Percentiles rank a stretch among this genome's conserved stretches.
Evolutionary conservation across 23 tunicate genomes (phyloP).

Genomic region (Clavelina lepadiformis): DNA sequence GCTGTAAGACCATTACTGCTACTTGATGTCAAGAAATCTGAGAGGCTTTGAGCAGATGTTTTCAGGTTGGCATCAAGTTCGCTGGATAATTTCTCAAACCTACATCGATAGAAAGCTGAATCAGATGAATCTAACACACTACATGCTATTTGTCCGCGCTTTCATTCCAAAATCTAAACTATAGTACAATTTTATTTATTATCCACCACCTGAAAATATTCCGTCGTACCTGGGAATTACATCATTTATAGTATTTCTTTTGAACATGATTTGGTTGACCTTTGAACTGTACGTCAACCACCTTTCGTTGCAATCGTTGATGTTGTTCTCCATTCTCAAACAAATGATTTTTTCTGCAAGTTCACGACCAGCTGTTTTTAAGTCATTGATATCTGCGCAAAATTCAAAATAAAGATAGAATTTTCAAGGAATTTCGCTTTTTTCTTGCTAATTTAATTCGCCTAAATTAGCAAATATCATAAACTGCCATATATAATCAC

Average conservation of each 20-base stretch:
- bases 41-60: too few relatives aligned
- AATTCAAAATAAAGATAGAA: background rate
- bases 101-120: too few relatives aligned
- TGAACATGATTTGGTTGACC: conserved; percentile 29
- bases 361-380: conserved; percentile 2
- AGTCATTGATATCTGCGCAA: conserved; percentile 9
- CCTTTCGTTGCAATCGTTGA: conserved; percentile 21
- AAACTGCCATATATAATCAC: too few relatives aligned
- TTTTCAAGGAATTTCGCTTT: background rate
- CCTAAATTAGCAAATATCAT: background rate
- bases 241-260: conserved; percentile 1
- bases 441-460: background rate
- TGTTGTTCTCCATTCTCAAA: background rate
- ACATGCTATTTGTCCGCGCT: too few relatives aligned
- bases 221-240: conserved; percentile 22
- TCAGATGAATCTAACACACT: too few relatives aligned
- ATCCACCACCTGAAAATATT: too few relatives aligned
- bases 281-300: conserved; percentile 17
- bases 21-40: too few relatives aligned
- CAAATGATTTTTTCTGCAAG: conserved; percentile 1
- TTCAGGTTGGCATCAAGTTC: too few relatives aligned
- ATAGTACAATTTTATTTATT: too few relatives aligned
- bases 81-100: too few relatives aligned
- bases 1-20: too few relatives aligned
- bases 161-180: too few relatives aligned